Evolutionary conservation across 92 coral and sea anemone species (phyloP).

Genomic region (Blastomussa wellsi): DNA sequence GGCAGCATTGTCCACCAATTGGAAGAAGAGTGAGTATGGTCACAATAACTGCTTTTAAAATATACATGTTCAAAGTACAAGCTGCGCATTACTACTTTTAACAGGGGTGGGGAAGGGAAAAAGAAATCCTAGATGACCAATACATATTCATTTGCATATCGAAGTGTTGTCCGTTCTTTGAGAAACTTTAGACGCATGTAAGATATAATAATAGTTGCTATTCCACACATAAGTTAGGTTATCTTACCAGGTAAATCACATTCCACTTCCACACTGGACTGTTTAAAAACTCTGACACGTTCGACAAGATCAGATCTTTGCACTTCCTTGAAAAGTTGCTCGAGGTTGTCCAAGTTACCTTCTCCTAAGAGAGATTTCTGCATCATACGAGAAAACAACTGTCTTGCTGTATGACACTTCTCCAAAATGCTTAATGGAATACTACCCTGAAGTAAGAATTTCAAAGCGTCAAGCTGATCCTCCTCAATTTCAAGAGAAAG

Average conservation of each 20-base stretch:
- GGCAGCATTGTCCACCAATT: too few relatives aligned
- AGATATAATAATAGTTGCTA: too few relatives aligned
- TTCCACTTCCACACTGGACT: neutral
- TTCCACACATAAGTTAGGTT: too few relatives aligned
- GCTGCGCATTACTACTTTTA: too few relatives aligned
- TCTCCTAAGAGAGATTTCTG: constrained; percentile 6
- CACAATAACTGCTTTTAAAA: too few relatives aligned
- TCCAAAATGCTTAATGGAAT: constrained; percentile 31
- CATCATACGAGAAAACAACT: constrained; percentile 15
- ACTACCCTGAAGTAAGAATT: neutral
- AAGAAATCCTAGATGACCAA: too few relatives aligned
- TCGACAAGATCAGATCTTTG: constrained; percentile 13
- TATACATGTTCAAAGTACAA: too few relatives aligned
- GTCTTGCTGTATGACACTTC: neutral
- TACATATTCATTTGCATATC: too few relatives aligned
- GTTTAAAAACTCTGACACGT: neutral
- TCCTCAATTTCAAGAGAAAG: constrained; percentile 17
- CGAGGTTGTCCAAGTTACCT: constrained; percentile 14
- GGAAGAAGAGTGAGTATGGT: too few relatives aligned
- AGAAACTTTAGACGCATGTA: too few relatives aligned
- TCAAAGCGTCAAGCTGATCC: constrained; percentile 12
- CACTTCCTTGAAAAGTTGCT: neutral
- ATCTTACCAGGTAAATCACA: neutral
- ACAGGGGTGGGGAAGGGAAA: too few relatives aligned
- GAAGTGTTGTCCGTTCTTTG: too few relatives aligned